Conservation (phyloP, 1,140 invertebrate species). For the Argopecten irradians region DNA sequence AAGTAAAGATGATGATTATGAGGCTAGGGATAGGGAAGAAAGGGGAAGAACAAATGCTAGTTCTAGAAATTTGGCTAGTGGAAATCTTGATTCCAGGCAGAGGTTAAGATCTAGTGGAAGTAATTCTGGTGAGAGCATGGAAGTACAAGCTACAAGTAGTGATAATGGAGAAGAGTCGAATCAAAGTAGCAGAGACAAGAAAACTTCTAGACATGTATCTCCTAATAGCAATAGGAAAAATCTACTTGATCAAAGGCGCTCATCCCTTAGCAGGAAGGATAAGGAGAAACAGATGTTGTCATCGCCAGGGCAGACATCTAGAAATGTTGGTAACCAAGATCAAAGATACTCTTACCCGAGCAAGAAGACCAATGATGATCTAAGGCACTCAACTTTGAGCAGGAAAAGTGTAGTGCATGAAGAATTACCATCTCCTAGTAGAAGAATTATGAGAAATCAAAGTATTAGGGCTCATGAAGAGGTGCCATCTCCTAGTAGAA, state of each 20-base stretch:
- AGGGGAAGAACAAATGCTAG: not conserved
- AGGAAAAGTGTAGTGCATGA: too few relatives aligned
- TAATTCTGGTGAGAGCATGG: not conserved
- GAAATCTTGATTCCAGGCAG: not conserved
- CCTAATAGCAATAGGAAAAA: too few relatives aligned
- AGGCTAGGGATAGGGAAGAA: not conserved
- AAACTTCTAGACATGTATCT: not conserved
- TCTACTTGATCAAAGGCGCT: too few relatives aligned
- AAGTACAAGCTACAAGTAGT: not conserved
- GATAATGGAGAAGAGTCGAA: not conserved
- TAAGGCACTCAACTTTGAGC: too few relatives aligned
- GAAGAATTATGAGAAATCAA: too few relatives aligned
- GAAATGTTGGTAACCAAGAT: not conserved
- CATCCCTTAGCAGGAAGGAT: too few relatives aligned
- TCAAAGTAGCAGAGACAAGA: not conserved
- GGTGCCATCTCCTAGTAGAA: too few relatives aligned
- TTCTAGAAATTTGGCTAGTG: not conserved
- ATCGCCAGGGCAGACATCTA: not conserved
- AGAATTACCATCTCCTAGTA: too few relatives aligned
- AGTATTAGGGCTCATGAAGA: too few relatives aligned
- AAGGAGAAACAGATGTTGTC: too few relatives aligned
- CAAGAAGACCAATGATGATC: not conserved
- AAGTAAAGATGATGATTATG: not conserved
- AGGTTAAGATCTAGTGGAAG: not conserved
- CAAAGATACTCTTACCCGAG: not conserved